These are phyloP conservation scores for Rhynchopsitta pachyrhyncha DNA, from an alignment of 2,113 vertebrate genomes.

Conservation along the genomic window DNA sequence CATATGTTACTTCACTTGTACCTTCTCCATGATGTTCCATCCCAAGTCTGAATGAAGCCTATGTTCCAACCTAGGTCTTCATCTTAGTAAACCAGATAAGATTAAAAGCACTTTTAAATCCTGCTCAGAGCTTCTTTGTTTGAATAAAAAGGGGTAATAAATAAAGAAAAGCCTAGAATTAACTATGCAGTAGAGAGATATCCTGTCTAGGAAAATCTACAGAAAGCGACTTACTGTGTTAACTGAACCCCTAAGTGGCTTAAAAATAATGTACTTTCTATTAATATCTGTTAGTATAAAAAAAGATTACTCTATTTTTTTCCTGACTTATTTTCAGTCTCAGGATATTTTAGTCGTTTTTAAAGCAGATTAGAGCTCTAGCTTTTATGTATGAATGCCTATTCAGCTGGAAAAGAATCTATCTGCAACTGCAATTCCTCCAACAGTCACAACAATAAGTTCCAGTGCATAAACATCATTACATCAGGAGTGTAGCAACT, in stretches of 20 bases:
- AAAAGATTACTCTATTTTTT: not conserved
- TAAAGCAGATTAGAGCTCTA: not conserved
- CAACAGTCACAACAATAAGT: not conserved
- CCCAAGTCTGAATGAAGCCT: not conserved
- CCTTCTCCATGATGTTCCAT: not conserved
- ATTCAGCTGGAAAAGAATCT: not conserved
- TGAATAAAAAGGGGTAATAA: not conserved
- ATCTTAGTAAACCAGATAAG: not conserved
- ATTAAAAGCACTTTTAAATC: constrained; percentile 10
- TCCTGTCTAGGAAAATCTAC: not conserved
- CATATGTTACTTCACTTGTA: not conserved
- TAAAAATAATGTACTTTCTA: not conserved
- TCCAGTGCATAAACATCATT: not conserved
- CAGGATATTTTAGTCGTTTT: not conserved
- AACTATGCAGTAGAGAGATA: not conserved
- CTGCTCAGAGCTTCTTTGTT: not conserved
- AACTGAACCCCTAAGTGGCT: not conserved
- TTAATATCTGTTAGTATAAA: not conserved
- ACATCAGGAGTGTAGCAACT: not conserved
- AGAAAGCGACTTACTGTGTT: not conserved
- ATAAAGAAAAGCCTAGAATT: not conserved
- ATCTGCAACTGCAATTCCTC: not conserved
- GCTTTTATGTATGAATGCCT: not conserved
- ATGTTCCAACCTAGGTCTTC: not conserved
- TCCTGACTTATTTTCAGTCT: not conserved